phyloP scores from a whole-genome alignment of 2,888 invertebrate genomes.

The Caenorhabditis becei region DNA sequence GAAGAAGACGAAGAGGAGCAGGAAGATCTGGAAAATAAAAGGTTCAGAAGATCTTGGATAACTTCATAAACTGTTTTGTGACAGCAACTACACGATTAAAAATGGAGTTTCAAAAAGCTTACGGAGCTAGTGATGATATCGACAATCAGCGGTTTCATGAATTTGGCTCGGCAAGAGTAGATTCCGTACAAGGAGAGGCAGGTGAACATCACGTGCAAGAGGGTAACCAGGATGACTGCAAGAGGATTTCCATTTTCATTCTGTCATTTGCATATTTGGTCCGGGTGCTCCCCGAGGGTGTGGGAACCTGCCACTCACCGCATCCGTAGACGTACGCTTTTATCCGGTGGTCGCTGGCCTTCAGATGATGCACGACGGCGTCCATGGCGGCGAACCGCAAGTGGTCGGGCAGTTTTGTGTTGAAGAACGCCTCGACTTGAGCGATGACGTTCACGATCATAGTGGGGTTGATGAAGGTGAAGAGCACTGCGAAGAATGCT shows the following conservation, averaged over 20 bases:
- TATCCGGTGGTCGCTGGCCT: constrained; percentile 44
- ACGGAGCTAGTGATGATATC: constrained; percentile 68
- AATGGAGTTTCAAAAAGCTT: constrained; percentile 14
- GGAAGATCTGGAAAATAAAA: constrained; percentile 59
- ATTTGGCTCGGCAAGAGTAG: constrained; percentile 69
- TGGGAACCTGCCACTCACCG: constrained; percentile 31
- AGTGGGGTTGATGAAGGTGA: constrained; percentile 74
- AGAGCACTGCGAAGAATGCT: constrained; percentile 73
- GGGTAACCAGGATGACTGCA: constrained; percentile 64
- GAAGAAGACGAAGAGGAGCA: constrained; percentile 63
- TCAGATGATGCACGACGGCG: constrained; percentile 33
- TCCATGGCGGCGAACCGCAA: constrained; percentile 43
- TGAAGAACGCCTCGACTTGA: constrained; percentile 60
- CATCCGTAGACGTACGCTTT: constrained; percentile 52
- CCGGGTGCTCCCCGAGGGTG: not conserved
- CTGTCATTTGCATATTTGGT: constrained; percentile 26
- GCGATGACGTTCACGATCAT: constrained; percentile 70
- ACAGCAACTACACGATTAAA: not conserved
- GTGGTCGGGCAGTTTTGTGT: constrained; percentile 52
- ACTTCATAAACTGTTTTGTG: not conserved
- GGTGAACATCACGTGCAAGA: constrained; percentile 68
- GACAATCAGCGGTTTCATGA: constrained; percentile 69
- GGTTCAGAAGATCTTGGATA: not conserved
- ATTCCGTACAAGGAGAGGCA: constrained; percentile 69
- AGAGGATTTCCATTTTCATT: constrained; percentile 13